A percentile compares a stretch with the other conserved stretches of the same genome.
These are phyloP conservation scores for Rhingia campestris DNA, from an alignment of 2,888 invertebrate species.

Conservation along the genomic window DNA sequence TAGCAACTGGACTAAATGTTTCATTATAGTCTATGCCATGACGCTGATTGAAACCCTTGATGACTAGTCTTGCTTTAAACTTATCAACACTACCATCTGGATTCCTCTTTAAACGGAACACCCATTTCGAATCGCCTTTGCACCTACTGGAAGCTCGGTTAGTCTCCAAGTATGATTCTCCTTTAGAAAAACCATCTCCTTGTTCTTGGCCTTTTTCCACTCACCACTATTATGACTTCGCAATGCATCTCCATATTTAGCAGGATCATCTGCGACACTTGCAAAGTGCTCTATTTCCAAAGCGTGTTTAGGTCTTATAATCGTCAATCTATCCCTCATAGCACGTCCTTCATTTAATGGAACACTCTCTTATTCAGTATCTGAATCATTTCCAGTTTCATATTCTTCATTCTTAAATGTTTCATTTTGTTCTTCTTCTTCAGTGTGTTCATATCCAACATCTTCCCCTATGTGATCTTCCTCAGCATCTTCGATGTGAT, in stretches of 20 bases:
- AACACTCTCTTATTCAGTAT: not conserved
- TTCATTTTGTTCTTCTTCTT: conserved; percentile 4
- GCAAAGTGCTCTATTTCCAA: not conserved
- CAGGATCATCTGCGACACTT: not conserved
- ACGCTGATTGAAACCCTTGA: too few relatives aligned
- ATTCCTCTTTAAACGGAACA: too few relatives aligned
- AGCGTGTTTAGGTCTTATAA: not conserved
- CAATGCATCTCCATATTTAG: conserved; percentile 50
- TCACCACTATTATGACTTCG: conserved; percentile 58
- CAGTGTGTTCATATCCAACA: not conserved
- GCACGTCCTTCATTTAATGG: not conserved
- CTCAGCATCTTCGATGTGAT: not conserved
- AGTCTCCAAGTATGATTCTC: conserved; percentile 61
- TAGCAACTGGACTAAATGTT: too few relatives aligned
- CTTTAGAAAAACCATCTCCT: conserved; percentile 76
- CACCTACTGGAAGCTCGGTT: conserved; percentile 72
- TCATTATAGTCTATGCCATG: too few relatives aligned
- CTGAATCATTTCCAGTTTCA: not conserved
- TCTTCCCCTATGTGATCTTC: not conserved
- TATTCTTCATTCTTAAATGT: not conserved
- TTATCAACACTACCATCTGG: too few relatives aligned
- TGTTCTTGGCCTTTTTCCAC: conserved; percentile 76
- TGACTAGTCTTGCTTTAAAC: too few relatives aligned
- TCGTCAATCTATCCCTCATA: not conserved
- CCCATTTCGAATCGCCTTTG: conserved; percentile 75